phyloP scores from a whole-genome alignment of 2,113 vertebrate species.

The Hemicordylus capensis region DNA sequence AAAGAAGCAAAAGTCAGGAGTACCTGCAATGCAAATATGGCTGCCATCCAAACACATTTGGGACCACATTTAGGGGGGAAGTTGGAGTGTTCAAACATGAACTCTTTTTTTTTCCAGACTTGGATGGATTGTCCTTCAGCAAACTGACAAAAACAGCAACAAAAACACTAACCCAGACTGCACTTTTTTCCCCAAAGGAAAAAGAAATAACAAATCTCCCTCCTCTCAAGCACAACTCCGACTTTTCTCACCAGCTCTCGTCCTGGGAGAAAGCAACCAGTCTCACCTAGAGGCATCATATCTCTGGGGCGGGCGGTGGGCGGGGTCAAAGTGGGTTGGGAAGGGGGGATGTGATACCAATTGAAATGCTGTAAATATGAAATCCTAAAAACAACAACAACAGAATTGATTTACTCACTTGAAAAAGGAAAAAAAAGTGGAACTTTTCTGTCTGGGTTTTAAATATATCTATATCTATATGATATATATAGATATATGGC shows the following conservation, averaged over 20 bases:
- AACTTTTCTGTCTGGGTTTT: slow-evolving; percentile 36
- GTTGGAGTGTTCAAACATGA: not conserved
- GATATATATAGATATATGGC: slow-evolving; percentile 18
- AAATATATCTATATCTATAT: slow-evolving; percentile 39
- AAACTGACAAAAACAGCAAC: slow-evolving; percentile 18
- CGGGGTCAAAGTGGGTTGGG: slow-evolving; percentile 6
- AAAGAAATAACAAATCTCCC: slow-evolving; percentile 33
- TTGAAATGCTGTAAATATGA: slow-evolving; percentile 47
- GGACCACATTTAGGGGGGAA: not conserved
- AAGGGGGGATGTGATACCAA: slow-evolving; percentile 12
- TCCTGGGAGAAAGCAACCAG: slow-evolving; percentile 1
- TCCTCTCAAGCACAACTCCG: slow-evolving; percentile 38
- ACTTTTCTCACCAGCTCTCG: slow-evolving; percentile 26
- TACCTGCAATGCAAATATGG: slow-evolving; percentile 19
- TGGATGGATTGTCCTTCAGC: slow-evolving; percentile 12
- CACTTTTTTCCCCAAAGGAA: slow-evolving; percentile 22
- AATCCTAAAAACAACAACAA: slow-evolving; percentile 26
- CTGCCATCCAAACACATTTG: slow-evolving; percentile 21
- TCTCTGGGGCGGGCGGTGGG: slow-evolving; percentile 15
- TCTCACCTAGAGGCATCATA: slow-evolving; percentile 30
- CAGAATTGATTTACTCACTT: slow-evolving; percentile 33
- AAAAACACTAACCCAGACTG: slow-evolving; percentile 23
- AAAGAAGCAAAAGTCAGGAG: slow-evolving; percentile 30
- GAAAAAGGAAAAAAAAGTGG: slow-evolving; percentile 17
- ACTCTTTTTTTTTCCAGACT: not conserved